These are phyloP conservation scores for Thera britannica DNA, from an alignment of 2,888 invertebrate genomes.

Conservation along the genomic window DNA sequence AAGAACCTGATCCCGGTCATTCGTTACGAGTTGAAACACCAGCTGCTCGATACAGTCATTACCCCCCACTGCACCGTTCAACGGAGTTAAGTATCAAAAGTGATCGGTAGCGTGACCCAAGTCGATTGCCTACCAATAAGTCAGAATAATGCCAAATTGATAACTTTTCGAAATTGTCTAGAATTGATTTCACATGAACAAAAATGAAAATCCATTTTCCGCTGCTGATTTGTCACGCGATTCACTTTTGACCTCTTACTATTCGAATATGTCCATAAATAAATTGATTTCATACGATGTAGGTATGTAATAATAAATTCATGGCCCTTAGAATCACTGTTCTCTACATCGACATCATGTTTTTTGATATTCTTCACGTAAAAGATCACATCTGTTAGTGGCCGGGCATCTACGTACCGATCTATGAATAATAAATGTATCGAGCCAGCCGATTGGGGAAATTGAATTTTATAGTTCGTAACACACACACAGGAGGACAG, in stretches of 20 bases:
- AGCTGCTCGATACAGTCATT: slow-evolving; percentile 70
- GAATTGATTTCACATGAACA: slow-evolving; percentile 57
- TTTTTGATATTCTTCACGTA: slow-evolving; percentile 82
- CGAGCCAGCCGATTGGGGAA: slow-evolving; percentile 83
- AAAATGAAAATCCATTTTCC: slow-evolving; percentile 61
- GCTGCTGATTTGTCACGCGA: slow-evolving; percentile 63
- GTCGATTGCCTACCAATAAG: slow-evolving; percentile 62
- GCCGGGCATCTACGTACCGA: slow-evolving; percentile 78
- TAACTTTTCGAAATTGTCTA: slow-evolving; percentile 56
- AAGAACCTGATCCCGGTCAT: slow-evolving; percentile 55
- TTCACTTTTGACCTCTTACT: slow-evolving; percentile 53
- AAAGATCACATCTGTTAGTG: slow-evolving; percentile 84
- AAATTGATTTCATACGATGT: slow-evolving; percentile 65
- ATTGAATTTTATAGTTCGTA: slow-evolving; percentile 85
- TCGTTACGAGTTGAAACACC: slow-evolving; percentile 58
- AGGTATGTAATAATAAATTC: slow-evolving; percentile 62
- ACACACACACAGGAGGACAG: slow-evolving; percentile 83
- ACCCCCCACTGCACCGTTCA: slow-evolving; percentile 57
- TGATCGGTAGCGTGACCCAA: slow-evolving; percentile 64
- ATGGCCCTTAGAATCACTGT: slow-evolving; percentile 68
- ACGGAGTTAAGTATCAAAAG: slow-evolving; percentile 61
- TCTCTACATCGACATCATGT: slow-evolving; percentile 70
- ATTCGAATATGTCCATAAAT: slow-evolving; percentile 49
- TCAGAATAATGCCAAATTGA: slow-evolving; percentile 61
- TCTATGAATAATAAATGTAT: slow-evolving; percentile 84